These are phyloP conservation scores for Lutjanus erythropterus DNA, from an alignment of 2,113 vertebrate species.

Conservation along the genomic window DNA sequence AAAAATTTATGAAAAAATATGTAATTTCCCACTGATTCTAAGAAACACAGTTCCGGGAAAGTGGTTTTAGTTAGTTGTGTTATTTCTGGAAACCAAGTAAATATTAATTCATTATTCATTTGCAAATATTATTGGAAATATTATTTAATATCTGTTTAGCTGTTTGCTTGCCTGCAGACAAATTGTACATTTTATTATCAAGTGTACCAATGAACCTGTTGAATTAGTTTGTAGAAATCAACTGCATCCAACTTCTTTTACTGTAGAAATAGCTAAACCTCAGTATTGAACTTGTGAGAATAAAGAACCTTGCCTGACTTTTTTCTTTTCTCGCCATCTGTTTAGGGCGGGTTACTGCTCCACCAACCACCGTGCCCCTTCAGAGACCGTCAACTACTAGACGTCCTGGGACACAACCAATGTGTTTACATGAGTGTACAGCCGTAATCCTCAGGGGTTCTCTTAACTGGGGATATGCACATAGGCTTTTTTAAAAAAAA, in stretches of 20 bases:
- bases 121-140: neutral
- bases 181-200: neutral
- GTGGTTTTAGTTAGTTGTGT: too few relatives aligned
- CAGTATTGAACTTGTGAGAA: neutral
- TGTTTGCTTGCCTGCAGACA: neutral
- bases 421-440: slow-evolving; percentile 31
- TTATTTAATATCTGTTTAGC: neutral
- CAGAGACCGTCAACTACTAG: slow-evolving; percentile 48
- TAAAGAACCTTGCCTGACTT: too few relatives aligned
- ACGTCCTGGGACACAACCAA: neutral
- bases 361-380: neutral
- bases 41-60: too few relatives aligned
- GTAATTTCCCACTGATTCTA: too few relatives aligned
- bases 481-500: neutral
- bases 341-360: slow-evolving; percentile 73
- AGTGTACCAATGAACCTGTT: neutral
- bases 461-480: slow-evolving; percentile 1
- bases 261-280: neutral
- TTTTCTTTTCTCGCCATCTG: neutral
- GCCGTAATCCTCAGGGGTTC: slow-evolving; percentile 1
- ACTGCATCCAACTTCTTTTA: too few relatives aligned
- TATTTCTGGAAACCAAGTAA: too few relatives aligned
- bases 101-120: neutral
- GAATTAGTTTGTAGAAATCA: too few relatives aligned
- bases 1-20: too few relatives aligned